These are phyloP conservation scores for Umimayanthus kanabou DNA, from an alignment of 92 coral and sea anemone species.

Conservation along the genomic window DNA sequence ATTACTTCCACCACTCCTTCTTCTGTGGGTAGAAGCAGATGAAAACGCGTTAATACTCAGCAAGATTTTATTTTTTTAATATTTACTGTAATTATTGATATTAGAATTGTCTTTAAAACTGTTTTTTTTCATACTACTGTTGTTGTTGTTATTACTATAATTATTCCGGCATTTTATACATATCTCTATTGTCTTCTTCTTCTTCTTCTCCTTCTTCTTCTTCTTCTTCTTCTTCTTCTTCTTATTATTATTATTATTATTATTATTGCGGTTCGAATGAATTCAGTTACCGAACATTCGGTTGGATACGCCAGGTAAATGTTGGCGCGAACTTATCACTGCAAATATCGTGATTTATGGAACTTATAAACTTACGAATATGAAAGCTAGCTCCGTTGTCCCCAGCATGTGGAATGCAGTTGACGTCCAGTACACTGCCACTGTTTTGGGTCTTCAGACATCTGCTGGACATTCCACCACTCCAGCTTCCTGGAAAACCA, in stretches of 20 bases:
- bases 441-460: not conserved
- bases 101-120: not conserved
- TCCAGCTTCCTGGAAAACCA: slow-evolving; percentile 28
- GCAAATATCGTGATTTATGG: not conserved
- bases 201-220: too few species aligned
- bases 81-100: not conserved
- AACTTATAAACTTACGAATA: not conserved
- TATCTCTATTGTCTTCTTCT: too few species aligned
- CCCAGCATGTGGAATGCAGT: not conserved
- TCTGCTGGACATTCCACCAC: not conserved
- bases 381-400: not conserved
- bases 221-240: too few species aligned
- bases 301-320: not conserved
- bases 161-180: too few species aligned
- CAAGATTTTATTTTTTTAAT: not conserved
- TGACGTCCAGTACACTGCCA: not conserved
- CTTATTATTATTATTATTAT: too few species aligned
- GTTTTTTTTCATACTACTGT: too few species aligned
- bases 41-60: not conserved
- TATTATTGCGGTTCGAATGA: too few species aligned
- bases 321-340: not conserved
- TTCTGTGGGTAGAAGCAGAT: not conserved
- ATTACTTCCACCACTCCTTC: slow-evolving; percentile 12
- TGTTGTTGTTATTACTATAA: too few species aligned
- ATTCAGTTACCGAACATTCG: not conserved